Evolutionary conservation across 2,113 vertebrate genomes (phyloP), one percentile per base, ranked within the genome.

Genomic region (Epinephelus fuscoguttatus): DNA sequence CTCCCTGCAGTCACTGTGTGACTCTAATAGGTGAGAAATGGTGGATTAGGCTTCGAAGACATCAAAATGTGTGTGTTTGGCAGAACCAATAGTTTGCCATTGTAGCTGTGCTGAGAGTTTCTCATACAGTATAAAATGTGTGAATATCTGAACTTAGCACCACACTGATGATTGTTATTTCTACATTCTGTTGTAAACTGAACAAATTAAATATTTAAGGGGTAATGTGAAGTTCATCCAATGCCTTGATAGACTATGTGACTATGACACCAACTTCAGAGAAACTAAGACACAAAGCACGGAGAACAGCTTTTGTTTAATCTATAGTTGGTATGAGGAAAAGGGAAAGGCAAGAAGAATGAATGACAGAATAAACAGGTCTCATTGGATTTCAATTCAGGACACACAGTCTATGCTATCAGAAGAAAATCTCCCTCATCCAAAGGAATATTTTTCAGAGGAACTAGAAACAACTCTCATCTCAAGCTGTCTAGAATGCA

Each of bases 331-430:
- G 21, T 61, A 3, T 77, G 50, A 74, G 30, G 21, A 55, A 27
- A 70, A 55, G 49, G 56, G 11, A 57, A 69, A 56, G 17, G 47
- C 42, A 77, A 30, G n/a, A 45, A 6, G 4, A 63, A 59, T 33
- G 56, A 84, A 1, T 72, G 71, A 81, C 53, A 57, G 78, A 56
- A 79, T 61, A 69, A 66, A 71, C 33, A 37, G 18, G 42, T 61
- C 47, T 57, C 18, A 23, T 18, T 78, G 25, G 52, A 79, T 61
- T 80, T 80, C 0, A 0, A 62, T 84, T 62, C n/a, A 74, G 75
- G 62, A 63, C 59, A 64, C 37, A 64, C 27, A 64, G 59, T 40
- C 23, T 52, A 33, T 57, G 11, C 50, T 30, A 68, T 75, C n/a
- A 71, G 17, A 56, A 55, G 14, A 67, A 67, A 62, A n/a, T 18